Evolutionary conservation across 64 coral and sea anemone genomes (phyloP), one percentile per base, ranked within the genome.

Genomic region (Porites australiensis): DNA sequence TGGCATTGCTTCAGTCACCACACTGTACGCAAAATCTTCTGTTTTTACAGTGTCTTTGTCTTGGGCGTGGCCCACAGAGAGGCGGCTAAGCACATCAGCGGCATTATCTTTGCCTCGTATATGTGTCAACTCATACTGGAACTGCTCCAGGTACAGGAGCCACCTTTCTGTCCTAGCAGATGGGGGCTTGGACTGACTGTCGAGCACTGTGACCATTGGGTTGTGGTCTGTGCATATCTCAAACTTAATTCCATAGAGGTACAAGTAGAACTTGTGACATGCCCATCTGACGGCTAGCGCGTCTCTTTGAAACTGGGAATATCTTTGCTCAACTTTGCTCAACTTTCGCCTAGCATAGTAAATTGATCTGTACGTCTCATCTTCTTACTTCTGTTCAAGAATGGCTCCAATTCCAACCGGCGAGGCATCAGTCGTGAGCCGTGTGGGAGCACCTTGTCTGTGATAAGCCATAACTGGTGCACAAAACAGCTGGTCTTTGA

Each of bases 301-400:
- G 27, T 88, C 58, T 71, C 59, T 64, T 76, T 87, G 67, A 54
- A 87, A 87, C 52, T 88, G 86, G 9, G 86, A 88, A 52, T 90
- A 90, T 5, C 75, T 23, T 45, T 12, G 8, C 68, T 90, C 88
- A 61, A 90, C 88, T 68, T 70, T 44, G 49, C 62, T 90, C 1
- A 90, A 77, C 6, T 81, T 90, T 7, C 62, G 15, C 10, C 88
- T 90, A 12, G 88, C 88, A 49, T 90, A 90, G 22, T 90, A 90
- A 5, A 90, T 65, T 58, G 88, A 59, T 37, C 66, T 90, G 44
- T 70, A 80, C 6, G n/a, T 20, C 48, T 63, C 75, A 9, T 79
- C 88, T 13, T 63, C 20, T 57, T 80, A 75, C 19, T 81, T 53
- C 23, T 90, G 76, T 43, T 88, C 58, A 18, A 89, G 57, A 37